phyloP scores from a whole-genome alignment of 2,113 vertebrate species.

The Columba livia region DNA sequence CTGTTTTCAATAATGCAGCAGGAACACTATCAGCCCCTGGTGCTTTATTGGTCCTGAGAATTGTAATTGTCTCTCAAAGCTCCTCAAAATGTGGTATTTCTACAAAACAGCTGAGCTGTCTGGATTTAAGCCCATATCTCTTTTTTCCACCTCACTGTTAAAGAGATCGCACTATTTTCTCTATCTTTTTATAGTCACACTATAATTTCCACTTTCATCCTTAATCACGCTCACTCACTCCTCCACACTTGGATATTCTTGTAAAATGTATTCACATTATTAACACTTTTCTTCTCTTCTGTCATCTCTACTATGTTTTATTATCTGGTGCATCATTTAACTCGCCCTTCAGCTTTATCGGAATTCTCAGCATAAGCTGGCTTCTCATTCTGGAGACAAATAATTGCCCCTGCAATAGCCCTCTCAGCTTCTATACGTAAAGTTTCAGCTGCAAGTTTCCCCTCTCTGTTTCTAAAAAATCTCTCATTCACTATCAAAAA shows the following conservation, averaged over 20 bases:
- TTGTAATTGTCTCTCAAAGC: conserved; percentile 59
- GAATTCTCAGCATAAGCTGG: neutral
- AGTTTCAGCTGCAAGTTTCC: neutral
- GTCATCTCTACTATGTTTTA: neutral
- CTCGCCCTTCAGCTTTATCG: neutral
- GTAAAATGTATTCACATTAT: conserved; percentile 7
- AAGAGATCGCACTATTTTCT: conserved; percentile 31
- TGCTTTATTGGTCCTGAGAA: conserved; percentile 56
- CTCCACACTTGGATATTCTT: conserved; percentile 19
- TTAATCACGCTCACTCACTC: neutral
- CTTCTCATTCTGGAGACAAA: neutral
- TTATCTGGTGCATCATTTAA: neutral
- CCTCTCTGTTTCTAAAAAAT: neutral
- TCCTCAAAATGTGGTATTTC: conserved; percentile 51
- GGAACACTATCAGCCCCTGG: conserved; percentile 42
- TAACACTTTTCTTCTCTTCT: neutral
- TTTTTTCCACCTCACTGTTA: conserved; percentile 27
- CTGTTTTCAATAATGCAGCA: conserved; percentile 63
- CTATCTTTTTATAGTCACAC: conserved; percentile 17
- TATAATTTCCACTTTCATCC: conserved; percentile 2
- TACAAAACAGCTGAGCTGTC: conserved; percentile 56
- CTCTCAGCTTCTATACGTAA: neutral
- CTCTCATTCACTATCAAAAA: neutral
- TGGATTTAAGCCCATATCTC: conserved; percentile 26
- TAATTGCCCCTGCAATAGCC: neutral